phyloP scores from a whole-genome alignment of 2,888 invertebrate species.

The Eurytoma californica region DNA sequence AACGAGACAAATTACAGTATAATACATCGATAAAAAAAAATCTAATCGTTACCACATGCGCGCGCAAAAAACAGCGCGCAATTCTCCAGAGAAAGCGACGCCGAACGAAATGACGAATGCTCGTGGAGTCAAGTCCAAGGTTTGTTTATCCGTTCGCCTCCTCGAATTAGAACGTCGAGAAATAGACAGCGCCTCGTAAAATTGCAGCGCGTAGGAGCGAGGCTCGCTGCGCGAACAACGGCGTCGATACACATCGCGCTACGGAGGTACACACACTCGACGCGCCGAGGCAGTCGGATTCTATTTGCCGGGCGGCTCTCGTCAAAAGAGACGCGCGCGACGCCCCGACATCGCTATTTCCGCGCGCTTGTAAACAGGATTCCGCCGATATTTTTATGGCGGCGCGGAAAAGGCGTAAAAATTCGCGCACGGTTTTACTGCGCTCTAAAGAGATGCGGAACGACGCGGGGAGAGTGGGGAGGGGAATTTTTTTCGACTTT shows the following conservation, averaged over 20 bases:
- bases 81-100: background rate
- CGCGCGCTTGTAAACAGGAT: conserved; percentile 37
- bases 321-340: background rate
- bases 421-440: conserved; percentile 43
- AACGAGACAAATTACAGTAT: too few species aligned
- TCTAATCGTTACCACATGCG: too few species aligned
- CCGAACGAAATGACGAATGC: background rate
- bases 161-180: conserved; percentile 1
- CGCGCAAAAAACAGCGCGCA: too few species aligned
- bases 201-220: background rate
- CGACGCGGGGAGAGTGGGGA: background rate
- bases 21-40: too few species aligned
- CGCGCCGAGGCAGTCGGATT: background rate
- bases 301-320: background rate
- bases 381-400: conserved; percentile 45
- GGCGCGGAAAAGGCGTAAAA: conserved; percentile 15
- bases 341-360: conserved; percentile 9
- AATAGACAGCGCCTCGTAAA: conserved; percentile 36
- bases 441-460: conserved; percentile 39
- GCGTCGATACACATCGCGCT: background rate
- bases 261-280: too few species aligned
- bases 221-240: background rate
- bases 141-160: conserved; percentile 58
- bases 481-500: background rate
- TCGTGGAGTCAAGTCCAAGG: conserved; percentile 61